Conservation (phyloP, 2,797 vertebrate genomes). For the Helicolenus hilgendorfi region DNA sequence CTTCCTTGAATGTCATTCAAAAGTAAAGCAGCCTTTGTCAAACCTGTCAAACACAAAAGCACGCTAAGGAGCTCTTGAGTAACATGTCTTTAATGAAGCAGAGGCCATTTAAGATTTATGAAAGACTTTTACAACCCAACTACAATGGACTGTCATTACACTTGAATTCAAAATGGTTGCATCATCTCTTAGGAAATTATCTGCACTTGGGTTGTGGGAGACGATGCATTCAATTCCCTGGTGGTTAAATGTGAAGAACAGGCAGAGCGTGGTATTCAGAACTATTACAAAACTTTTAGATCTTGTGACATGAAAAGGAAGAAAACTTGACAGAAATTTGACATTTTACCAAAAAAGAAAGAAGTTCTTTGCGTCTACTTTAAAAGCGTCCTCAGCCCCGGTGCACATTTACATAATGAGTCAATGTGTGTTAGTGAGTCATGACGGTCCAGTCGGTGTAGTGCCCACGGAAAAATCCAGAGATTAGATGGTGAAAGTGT, state of each 20-base stretch:
- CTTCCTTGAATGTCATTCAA: conserved; percentile 40
- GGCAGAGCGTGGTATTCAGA: conserved; percentile 45
- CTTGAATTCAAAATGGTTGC: conserved; percentile 80
- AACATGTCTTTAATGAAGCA: conserved; percentile 74
- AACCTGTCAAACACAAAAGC: conserved; percentile 68
- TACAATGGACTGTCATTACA: conserved; percentile 83
- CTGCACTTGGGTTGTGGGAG: conserved; percentile 52
- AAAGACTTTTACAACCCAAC: conserved; percentile 64
- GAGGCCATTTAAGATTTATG: conserved; percentile 77
- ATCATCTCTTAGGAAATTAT: conserved; percentile 80
- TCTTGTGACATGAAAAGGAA: conserved; percentile 73
- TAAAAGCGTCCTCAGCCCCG: conserved; percentile 54
- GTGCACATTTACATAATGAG: conserved; percentile 60
- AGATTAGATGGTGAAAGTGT: conserved; percentile 70
- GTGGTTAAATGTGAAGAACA: conserved; percentile 69
- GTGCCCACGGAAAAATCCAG: conserved; percentile 42
- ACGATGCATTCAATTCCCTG: conserved; percentile 64
- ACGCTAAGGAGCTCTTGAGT: conserved; percentile 48
- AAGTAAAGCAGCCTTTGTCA: conserved; percentile 46
- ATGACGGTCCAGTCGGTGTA: conserved; percentile 15
- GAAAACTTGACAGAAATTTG: conserved; percentile 56
- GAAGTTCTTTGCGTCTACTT: conserved; percentile 31
- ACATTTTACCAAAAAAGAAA: conserved; percentile 30
- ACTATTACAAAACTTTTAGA: conserved; percentile 74
- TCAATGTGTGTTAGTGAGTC: conserved; percentile 50